Percentiles rank a stretch among this genome's conserved stretches.
Evolutionary conservation across 2,113 vertebrate genomes (phyloP).

Genomic region (Macquaria ambigua): DNA sequence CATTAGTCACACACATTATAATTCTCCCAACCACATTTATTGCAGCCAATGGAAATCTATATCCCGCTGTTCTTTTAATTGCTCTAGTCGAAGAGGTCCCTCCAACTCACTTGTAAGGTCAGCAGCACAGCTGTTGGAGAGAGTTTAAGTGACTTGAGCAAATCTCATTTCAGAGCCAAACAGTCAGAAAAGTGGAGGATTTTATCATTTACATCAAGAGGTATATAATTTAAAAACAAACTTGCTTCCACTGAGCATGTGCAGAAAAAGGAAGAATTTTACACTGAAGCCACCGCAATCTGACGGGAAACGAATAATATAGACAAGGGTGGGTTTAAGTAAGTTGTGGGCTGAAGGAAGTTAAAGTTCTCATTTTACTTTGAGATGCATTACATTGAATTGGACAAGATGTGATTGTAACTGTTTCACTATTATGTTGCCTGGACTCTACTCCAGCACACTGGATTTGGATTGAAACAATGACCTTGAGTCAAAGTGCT

Average conservation of each 20-base stretch:
- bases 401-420: background rate
- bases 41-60: slow-evolving; percentile 69
- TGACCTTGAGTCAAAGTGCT: background rate
- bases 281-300: background rate
- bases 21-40: slow-evolving; percentile 68
- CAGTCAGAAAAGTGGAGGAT: background rate
- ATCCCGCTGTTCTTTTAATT: slow-evolving; percentile 75
- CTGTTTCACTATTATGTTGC: background rate
- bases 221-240: slow-evolving; percentile 7
- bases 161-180: slow-evolving; percentile 41
- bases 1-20: slow-evolving; percentile 74
- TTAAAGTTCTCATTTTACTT: too few relatives aligned
- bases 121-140: slow-evolving; percentile 52
- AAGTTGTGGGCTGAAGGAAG: too few relatives aligned
- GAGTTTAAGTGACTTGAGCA: slow-evolving; percentile 46
- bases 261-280: slow-evolving; percentile 10
- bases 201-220: slow-evolving; percentile 7
- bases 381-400: background rate
- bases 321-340: background rate
- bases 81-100: slow-evolving; percentile 54
- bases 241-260: slow-evolving; percentile 14
- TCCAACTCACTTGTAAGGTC: slow-evolving; percentile 63
- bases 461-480: background rate
- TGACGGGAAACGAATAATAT: background rate
- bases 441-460: background rate